Base-by-base conservation (phyloP, 2,113 vertebrate species). In the Gopherus evgoodei region DNA sequence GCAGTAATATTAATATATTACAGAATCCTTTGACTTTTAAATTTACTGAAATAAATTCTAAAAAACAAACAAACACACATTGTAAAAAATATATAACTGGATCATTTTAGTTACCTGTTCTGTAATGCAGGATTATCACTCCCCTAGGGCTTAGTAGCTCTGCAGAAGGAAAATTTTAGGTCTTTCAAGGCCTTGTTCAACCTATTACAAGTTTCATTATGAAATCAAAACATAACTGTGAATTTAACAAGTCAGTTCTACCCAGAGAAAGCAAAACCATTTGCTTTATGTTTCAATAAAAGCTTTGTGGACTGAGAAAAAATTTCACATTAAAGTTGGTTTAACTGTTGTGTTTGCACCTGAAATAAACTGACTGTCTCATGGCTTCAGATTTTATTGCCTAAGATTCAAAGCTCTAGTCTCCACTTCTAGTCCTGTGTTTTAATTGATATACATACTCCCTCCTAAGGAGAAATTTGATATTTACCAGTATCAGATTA, bases 41-140 rank as follows among this genome's bases (percentile, higher is more conserved):
- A 52, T 81, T 86, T 56, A 54, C 25, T 69, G 13, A 6, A 72
- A 57, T 5, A 44, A 53, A 31, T 83, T 38, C 1, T 22, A 75
- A 59, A 56, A 56, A 44, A 44, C 5, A 44, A 44, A 69, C 9
- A 31, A 54, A 84, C 17, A 44, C 31, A 49, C 38, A 42, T 17
- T 80, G 7, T 16, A 80, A 88, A 65, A 78, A 78, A 78, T 35
- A 27, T 7, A 19, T 49, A 42, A 65, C 17, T 52, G 44, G 75
- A 42, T 3, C 29, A 44, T 29, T 31, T 1, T 24, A 19, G 11
- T 44, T n/a, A 4, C 1, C 2, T 10, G 27, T 9, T n/a, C 80
- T 25, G 16, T 56, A 42, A 65, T 13, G 49, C 29, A 49, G 62
- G 14, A 78, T 78, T 31, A 47, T 82, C 29, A 47, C 72, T 80